Base-by-base conservation (phyloP, 1,140 invertebrate genomes). In the Callitettix versicolor region DNA sequence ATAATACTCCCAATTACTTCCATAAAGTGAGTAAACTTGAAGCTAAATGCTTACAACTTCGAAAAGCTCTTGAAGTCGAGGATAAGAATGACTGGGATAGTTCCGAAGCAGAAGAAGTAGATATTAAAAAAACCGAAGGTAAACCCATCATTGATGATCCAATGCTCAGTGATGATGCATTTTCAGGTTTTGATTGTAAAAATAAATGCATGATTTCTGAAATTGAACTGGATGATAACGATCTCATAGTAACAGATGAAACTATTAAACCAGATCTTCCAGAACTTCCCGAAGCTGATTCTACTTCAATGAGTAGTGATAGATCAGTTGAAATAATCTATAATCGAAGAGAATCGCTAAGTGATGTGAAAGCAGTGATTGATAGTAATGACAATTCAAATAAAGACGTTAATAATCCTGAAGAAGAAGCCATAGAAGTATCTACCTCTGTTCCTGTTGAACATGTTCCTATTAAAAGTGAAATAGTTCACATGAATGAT, bases 401-500 rank as follows among this genome's bases (percentile, higher is more conserved):
- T 30, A 9, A 30, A 30, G 3, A 3, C 9, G 26, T 30, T 30
- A 30, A 3, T 30, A 30, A 30, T 38, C 7, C 48, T 12, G 12
- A 30, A 18, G 48, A 51, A 51, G n/a, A n/a, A n/a, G n/a, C n/a
- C n/a, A n/a, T n/a, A n/a, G 48, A 51, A 51, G 33, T 51, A 3
- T 51, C 48, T 20, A 49, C 47, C 11, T 49, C 47, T n/a, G 47
- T 49, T 11, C 5, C 21, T 30, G 15, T 11, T 30, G 26, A 49
- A 30, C 21, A 33, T 15, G 14, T 33, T 5, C 47, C 47, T 15
- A 9, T 15, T 24, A 5, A n/a, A 30, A 33, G 33, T 30, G 14
- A 15, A 20, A 17, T 20, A 7, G 5, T 22, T 20, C 15, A 22
- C 2, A 26, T 22, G 14, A 26, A 48, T 51, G 34, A 20, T 33